These are phyloP conservation scores for Lithodes maja DNA, from an alignment of 2,888 invertebrate genomes.

Conservation along the genomic window DNA sequence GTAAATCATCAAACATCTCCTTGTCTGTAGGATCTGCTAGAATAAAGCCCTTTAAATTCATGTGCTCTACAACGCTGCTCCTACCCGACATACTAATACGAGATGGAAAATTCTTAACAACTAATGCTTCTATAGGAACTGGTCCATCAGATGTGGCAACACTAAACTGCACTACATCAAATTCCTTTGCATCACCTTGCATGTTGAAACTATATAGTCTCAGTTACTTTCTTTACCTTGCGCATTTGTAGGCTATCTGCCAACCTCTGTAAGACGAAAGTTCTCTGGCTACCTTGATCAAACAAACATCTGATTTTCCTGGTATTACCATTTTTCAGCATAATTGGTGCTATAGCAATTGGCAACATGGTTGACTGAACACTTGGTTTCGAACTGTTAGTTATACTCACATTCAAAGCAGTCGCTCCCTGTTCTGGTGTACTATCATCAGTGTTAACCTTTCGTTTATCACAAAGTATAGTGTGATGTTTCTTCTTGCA, in stretches of 20 bases:
- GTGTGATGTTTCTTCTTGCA: neutral
- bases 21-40: no score
- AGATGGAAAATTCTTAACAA: no score
- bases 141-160: no score
- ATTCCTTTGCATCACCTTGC: no score
- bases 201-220: neutral
- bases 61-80: no score
- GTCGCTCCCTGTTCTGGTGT: neutral
- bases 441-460: neutral
- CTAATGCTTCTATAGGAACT: no score
- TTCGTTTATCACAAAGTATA: neutral
- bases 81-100: no score
- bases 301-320: neutral
- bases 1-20: no score
- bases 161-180: no score
- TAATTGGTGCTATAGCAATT: neutral
- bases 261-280: neutral
- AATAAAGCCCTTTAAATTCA: no score
- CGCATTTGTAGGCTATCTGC: neutral
- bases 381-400: neutral
- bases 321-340: neutral
- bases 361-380: neutral
- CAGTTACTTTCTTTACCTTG: neutral
- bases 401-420: neutral
- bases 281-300: neutral